Evolutionary conservation across 2,797 vertebrate genomes (phyloP).

Genomic region (Phataginus tricuspis): DNA sequence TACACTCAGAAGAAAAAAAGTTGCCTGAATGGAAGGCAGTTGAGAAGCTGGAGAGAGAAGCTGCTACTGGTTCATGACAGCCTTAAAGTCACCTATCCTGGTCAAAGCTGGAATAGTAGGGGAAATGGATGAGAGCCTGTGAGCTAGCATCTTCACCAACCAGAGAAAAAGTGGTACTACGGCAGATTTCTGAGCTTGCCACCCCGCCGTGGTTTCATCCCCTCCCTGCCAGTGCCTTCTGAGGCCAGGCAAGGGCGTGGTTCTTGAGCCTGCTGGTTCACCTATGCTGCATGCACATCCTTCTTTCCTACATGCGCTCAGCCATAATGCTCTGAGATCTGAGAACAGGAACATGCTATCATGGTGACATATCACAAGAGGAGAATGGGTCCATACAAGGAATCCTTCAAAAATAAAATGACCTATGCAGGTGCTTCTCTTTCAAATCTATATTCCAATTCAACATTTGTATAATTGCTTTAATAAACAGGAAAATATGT

Average conservation of each 20-base stretch:
- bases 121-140: neutral
- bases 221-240: neutral
- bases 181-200: neutral
- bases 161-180: neutral
- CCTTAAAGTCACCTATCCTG: neutral
- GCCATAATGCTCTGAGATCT: neutral
- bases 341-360: neutral
- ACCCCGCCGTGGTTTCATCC: no score
- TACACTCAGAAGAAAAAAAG: neutral
- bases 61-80: neutral
- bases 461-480: neutral
- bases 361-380: neutral
- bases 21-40: neutral
- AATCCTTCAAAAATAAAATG: neutral
- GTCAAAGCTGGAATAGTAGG: neutral
- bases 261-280: neutral
- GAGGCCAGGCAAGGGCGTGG: neutral
- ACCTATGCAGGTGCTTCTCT: neutral
- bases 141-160: neutral
- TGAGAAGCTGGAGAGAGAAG: neutral
- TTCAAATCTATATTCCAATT: neutral
- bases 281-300: neutral
- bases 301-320: neutral
- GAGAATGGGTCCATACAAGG: neutral
- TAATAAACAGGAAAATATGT: neutral